phyloP scores from a whole-genome alignment of 2,113 vertebrate species.

The cattle (Bos taurus) region DNA sequence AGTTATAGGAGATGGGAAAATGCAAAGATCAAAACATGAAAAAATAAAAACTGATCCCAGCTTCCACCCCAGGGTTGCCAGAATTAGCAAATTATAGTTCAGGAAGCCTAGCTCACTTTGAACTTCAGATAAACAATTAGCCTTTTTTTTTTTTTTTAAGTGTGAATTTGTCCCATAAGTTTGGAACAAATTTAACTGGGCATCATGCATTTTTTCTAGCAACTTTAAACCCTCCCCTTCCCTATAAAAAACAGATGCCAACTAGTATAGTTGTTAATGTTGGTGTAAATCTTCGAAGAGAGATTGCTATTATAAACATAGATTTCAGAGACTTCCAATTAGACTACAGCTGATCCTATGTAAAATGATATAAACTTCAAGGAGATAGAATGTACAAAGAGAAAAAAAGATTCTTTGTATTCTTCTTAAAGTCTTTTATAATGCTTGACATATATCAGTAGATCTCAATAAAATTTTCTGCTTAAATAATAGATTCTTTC shows the following conservation, averaged over 20 bases:
- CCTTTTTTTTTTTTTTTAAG: not conserved
- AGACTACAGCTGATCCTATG: not conserved
- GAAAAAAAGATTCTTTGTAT: not conserved
- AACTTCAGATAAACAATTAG: not conserved
- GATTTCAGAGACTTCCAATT: not conserved
- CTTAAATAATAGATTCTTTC: not conserved
- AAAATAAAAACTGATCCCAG: not conserved
- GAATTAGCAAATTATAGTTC: constrained; percentile 29
- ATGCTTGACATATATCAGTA: not conserved
- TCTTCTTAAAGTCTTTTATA: not conserved
- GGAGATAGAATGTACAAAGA: not conserved
- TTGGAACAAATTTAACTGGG: not conserved
- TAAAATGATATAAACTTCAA: not conserved
- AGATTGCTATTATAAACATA: not conserved
- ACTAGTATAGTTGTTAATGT: not conserved
- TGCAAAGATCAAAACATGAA: not conserved
- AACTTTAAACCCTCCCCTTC: not conserved
- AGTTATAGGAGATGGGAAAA: not conserved
- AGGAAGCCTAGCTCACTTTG: not conserved
- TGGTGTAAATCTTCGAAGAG: not conserved
- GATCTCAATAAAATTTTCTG: not conserved
- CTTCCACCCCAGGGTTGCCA: not conserved
- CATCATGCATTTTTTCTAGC: not conserved
- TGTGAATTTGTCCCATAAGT: not conserved
- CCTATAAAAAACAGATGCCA: not conserved